A percentile compares a stretch with the other conserved stretches of the same genome.
Conservation (phyloP, 2,113 vertebrate species). For the Xenopus laevis region DNA sequence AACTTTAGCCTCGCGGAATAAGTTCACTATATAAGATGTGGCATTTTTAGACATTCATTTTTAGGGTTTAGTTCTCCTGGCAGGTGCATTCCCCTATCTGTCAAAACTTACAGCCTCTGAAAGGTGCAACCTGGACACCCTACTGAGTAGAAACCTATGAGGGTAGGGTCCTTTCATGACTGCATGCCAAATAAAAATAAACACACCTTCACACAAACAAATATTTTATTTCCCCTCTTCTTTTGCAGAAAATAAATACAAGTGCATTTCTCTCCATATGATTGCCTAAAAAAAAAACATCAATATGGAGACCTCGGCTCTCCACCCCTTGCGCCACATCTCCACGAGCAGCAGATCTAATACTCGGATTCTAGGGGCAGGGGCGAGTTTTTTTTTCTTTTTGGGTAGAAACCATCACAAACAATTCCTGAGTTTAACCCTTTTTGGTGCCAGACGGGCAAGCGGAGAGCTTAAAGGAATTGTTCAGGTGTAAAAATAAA, state of each 20-base stretch:
- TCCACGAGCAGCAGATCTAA: neutral
- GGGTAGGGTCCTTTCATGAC: no score
- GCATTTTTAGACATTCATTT: no score
- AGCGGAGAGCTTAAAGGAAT: neutral
- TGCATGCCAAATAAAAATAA: neutral
- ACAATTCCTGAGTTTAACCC: conserved; percentile 49
- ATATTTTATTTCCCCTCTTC: conserved; percentile 70
- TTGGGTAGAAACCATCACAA: conserved; percentile 48
- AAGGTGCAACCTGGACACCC: no score
- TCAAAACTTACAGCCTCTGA: no score
- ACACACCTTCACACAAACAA: conserved; percentile 60
- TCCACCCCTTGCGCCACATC: neutral
- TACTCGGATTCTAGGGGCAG: conserved; percentile 28
- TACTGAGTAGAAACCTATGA: no score
- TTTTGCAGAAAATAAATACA: conserved; percentile 87
- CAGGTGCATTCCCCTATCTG: no score
- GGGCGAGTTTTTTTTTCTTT: conserved; percentile 51
- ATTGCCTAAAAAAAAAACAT: conserved; percentile 64
- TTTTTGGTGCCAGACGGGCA: neutral
- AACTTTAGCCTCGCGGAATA: no score
- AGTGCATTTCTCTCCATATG: conserved; percentile 65
- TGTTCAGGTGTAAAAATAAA: no score
- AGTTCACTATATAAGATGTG: no score
- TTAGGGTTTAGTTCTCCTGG: no score
- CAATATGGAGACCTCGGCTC: conserved; percentile 58